These are phyloP conservation scores for Laothoe populi DNA, from an alignment of 2,888 invertebrate species.

Conservation along the genomic window DNA sequence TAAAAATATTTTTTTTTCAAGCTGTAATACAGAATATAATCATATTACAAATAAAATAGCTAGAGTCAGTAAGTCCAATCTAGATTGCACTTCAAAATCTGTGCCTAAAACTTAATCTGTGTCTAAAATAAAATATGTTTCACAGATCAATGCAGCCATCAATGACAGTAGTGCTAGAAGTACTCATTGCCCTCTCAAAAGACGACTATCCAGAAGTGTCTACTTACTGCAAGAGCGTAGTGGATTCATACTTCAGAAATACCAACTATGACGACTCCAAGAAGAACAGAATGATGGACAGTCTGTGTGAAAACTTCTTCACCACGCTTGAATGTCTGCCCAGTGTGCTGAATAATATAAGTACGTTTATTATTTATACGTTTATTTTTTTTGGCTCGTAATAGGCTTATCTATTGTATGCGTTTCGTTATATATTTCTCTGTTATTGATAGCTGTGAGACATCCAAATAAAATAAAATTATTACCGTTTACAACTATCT, in stretches of 20 bases:
- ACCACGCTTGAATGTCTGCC: constrained; percentile 86
- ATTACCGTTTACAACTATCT: too few relatives aligned
- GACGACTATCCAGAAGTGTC: constrained; percentile 86
- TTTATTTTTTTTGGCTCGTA: not conserved
- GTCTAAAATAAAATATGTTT: constrained; percentile 23
- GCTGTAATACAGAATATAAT: too few relatives aligned
- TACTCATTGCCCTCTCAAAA: constrained; percentile 87
- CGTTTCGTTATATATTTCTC: too few relatives aligned
- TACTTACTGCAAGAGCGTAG: constrained; percentile 67
- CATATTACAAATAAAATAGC: too few relatives aligned
- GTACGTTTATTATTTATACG: constrained; percentile 57
- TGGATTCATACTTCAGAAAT: constrained; percentile 57
- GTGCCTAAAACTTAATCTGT: too few relatives aligned
- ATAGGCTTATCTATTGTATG: too few relatives aligned
- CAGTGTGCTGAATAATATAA: constrained; percentile 86
- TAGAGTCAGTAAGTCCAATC: too few relatives aligned
- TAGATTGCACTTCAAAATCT: too few relatives aligned
- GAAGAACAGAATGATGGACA: constrained; percentile 75
- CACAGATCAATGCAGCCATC: constrained; percentile 86
- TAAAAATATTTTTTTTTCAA: too few relatives aligned
- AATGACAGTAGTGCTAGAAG: constrained; percentile 86
- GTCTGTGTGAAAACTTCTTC: constrained; percentile 86
- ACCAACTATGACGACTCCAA: constrained; percentile 50
- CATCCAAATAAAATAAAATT: too few relatives aligned
- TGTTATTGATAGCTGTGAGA: too few relatives aligned